Evolutionary conservation across 2,113 vertebrate genomes (phyloP), one percentile per base, ranked within the genome.

Genomic region (Clarias batrachus): DNA sequence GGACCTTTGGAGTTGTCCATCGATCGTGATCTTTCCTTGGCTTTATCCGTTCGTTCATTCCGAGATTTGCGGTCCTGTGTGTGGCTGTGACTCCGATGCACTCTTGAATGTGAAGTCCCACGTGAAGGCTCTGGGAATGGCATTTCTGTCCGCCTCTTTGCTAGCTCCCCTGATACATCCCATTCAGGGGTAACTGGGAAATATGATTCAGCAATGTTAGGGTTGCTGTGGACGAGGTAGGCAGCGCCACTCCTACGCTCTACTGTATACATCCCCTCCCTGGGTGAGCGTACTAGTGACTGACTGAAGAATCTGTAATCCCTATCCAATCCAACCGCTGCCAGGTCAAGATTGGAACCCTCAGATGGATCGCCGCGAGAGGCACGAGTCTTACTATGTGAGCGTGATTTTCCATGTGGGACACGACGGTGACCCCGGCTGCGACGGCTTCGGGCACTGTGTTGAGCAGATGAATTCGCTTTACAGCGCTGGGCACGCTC

Each of bases 1-100:
- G 95, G 97, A 57, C 97, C 97, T 90, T 99, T 99, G 81, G 98
- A 97, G 90, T 99, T 99, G 91, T 99, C 98, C 98, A 99, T 98
- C 0, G 98, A 99, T 85, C 98, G 94, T 81, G 98, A 99, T 37
- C 98, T 94, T 91, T 98, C 98, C 95, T 99, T 99, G 93, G 97
- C 97, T 92, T 99, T 99, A 94, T 93, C 97, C 37, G 97, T 95
- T 73, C 97, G 94, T 92, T 99, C 97, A 1, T 96, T 97, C 59
- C 98, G 93, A 0, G 98, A 99, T 91, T 97, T 96, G 91, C 98
- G 96, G 90, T 99, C 98, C 92, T 99, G 98, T 5, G 97, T 99
- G 95, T 99, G 98, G 92, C 97, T 99, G 94, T 99, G 98, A 86
- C 97, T 99, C 91, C 97, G 97, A 93, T 99, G 98, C 84, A 99